Evolutionary conservation across 2,888 invertebrate species (phyloP).

Genomic region (Xanthia icteritia): DNA sequence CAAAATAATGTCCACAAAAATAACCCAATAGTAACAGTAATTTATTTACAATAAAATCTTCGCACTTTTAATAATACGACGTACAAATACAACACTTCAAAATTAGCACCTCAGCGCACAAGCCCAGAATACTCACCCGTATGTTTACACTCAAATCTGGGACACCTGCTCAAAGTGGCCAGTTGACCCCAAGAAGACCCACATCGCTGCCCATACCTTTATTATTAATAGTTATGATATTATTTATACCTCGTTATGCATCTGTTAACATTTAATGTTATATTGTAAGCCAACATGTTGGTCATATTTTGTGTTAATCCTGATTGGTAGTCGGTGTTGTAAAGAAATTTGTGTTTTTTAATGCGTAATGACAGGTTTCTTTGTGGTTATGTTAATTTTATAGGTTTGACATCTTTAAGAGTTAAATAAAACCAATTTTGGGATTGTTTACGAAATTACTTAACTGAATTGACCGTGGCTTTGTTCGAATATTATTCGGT

Average conservation of each 20-base stretch:
- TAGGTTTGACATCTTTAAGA: neutral
- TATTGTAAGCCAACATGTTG: constrained; percentile 22
- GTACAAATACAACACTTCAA: constrained; percentile 19
- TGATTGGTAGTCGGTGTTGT: constrained; percentile 22
- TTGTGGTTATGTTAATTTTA: constrained; percentile 23
- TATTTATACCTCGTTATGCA: constrained; percentile 60
- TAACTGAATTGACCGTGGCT: neutral
- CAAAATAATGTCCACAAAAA: neutral
- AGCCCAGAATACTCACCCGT: constrained; percentile 36
- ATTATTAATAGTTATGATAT: constrained; percentile 58
- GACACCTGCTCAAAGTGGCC: constrained; percentile 73
- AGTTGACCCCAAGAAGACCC: constrained; percentile 65
- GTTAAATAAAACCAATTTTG: neutral
- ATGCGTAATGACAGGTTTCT: constrained; percentile 30
- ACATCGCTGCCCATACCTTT: constrained; percentile 51
- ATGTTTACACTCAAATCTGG: constrained; percentile 66
- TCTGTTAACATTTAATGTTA: constrained; percentile 30
- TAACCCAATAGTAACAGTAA: neutral
- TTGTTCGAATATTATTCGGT: neutral
- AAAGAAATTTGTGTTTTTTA: constrained; percentile 18
- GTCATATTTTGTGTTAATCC: constrained; percentile 42
- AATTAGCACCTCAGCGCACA: constrained; percentile 29
- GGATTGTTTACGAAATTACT: constrained; percentile 3
- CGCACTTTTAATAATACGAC: constrained; percentile 8
- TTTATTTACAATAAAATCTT: neutral